Evolutionary conservation across 2,797 vertebrate species (phyloP).

Genomic region (Ptychobarbus kaznakovi): DNA sequence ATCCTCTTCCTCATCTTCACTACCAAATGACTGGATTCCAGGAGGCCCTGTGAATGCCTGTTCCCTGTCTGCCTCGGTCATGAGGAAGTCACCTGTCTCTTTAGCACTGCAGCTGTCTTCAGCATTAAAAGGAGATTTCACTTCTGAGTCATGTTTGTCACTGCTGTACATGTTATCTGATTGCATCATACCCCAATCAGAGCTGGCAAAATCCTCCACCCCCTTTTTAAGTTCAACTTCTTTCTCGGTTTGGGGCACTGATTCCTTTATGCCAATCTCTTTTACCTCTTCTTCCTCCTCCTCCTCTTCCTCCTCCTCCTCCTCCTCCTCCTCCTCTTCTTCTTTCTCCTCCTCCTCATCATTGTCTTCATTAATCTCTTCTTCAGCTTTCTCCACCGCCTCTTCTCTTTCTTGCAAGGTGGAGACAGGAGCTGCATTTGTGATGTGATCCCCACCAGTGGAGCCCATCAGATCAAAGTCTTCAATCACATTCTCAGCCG

Average conservation of each 20-base stretch:
- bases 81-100: conserved; percentile 37
- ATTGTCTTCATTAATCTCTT: conserved; percentile 82
- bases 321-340: conserved; percentile 76
- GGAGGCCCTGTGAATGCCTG: conserved; percentile 74
- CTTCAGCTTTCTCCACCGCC: conserved; percentile 81
- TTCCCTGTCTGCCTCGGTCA: conserved; percentile 51
- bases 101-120: conserved; percentile 7
- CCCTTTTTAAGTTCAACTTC: conserved; percentile 33
- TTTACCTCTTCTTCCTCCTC: conserved; percentile 66
- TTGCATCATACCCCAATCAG: conserved; percentile 26
- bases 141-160: conserved; percentile 35
- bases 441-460: conserved; percentile 61
- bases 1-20: conserved; percentile 75
- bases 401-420: conserved; percentile 73
- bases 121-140: conserved; percentile 9
- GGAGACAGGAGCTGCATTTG: conserved; percentile 62
- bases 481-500: conserved; percentile 54
- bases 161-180: conserved; percentile 43
- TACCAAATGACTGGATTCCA: conserved; percentile 77
- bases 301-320: conserved; percentile 75
- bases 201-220: conserved; percentile 36
- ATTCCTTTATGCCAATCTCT: conserved; percentile 61
- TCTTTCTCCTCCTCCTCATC: conserved; percentile 77
- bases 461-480: conserved; percentile 60
- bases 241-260: conserved; percentile 12